Base-by-base conservation (phyloP, 2,888 invertebrate species). In the Archaeoteleia sp. region DNA sequence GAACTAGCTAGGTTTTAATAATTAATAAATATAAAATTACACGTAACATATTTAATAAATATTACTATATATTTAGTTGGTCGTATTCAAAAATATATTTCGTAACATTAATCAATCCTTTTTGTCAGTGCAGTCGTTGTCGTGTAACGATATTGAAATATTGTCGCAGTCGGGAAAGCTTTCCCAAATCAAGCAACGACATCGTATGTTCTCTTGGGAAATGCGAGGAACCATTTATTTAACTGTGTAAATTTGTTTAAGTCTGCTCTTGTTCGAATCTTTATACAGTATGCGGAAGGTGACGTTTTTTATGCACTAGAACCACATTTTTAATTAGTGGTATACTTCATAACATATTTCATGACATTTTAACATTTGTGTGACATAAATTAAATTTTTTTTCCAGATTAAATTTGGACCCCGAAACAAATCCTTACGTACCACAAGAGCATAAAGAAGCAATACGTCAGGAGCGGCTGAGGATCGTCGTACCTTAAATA, bases 341-440 rank as follows among this genome's bases (percentile, higher is more conserved):
- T 5, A 7, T 23, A 5, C 3, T 23, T 23, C 3, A 23, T 23
- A 5, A 23, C 7, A 7, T 23, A 23, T 23, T 37, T n/a, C n/a
- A n/a, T n/a, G n/a, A n/a, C n/a, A n/a, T n/a, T n/a, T n/a, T n/a
- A n/a, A n/a, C n/a, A n/a, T n/a, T n/a, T n/a, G n/a, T n/a, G n/a
- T n/a, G n/a, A n/a, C n/a, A n/a, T n/a, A 15, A 37, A 37, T 37
- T 9, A 29, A 7, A 7, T 29, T 17, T 51, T 42, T 54, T 63
- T 87, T 88, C 70, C 85, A 94, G 94, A 71, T 85, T 94, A 70
- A 95, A 95, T 79, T 89, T 91, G 66, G 93, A 95, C 79, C 93
- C 94, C 0, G 86, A 89, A 66, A 93, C 93, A 82, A 95, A 95
- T 86, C 94, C 94, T 0, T 95, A 91, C 82, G 88, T 90, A 25